Evolutionary conservation across 1,140 invertebrate species (phyloP).

Genomic region (Zaprionus camerounensis): DNA sequence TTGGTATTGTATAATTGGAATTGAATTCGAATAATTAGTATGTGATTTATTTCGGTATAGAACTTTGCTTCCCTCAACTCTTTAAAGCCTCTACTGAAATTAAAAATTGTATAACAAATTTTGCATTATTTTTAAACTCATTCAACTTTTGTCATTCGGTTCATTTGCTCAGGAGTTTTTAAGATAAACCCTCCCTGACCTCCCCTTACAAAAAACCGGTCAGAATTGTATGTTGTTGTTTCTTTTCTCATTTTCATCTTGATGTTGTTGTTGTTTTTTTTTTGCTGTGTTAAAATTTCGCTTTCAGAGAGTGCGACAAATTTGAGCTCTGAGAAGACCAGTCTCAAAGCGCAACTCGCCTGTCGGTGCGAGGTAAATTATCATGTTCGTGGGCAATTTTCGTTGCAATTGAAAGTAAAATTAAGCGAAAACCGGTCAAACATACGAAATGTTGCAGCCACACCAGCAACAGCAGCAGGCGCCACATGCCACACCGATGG

Average conservation of each 20-base stretch:
- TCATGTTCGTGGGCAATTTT: constrained; percentile 48
- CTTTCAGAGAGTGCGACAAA: constrained; percentile 59
- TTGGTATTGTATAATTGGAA: no score
- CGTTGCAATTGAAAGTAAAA: constrained; percentile 75
- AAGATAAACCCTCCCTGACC: background rate
- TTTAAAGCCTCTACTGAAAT: background rate
- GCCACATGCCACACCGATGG: constrained; percentile 7
- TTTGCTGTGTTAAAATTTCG: constrained; percentile 62
- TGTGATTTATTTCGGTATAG: no score
- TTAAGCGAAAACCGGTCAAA: constrained; percentile 60
- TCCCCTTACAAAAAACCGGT: constrained; percentile 55
- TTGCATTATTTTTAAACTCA: background rate
- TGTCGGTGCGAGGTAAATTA: constrained; percentile 45
- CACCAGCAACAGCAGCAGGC: background rate
- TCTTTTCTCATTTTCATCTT: background rate
- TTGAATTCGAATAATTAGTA: no score
- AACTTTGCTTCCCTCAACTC: background rate
- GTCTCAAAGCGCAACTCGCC: constrained; percentile 3
- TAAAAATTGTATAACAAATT: background rate
- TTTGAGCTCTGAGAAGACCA: background rate
- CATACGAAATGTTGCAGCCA: constrained; percentile 13
- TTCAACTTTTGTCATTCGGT: background rate
- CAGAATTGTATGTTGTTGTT: constrained; percentile 49
- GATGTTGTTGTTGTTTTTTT: background rate
- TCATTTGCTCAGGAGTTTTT: background rate